phyloP scores from a whole-genome alignment of 2,113 vertebrate genomes.

The Copsychus sechellarum region DNA sequence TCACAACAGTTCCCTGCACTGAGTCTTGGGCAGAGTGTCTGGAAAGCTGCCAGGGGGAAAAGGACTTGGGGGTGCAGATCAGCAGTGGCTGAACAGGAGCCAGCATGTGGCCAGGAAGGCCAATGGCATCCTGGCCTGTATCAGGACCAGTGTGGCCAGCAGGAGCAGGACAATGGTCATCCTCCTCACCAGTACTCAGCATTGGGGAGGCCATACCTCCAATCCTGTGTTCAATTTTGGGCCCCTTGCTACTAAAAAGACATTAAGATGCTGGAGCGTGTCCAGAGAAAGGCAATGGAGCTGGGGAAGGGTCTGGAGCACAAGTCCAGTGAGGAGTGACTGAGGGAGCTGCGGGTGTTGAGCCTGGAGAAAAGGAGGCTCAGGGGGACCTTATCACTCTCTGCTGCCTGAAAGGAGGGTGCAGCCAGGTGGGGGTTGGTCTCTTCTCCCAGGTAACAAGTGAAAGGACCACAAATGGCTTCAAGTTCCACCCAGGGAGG shows the following conservation, averaged over 20 bases:
- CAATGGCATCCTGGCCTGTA: accelerated
- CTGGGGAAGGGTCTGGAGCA: neutral
- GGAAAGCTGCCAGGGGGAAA: neutral
- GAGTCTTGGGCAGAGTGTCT: neutral
- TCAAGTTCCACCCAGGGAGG: neutral
- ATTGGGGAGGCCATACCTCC: accelerated
- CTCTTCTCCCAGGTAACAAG: neutral
- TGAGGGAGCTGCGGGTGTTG: neutral
- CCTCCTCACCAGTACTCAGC: neutral
- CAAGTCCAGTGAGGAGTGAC: accelerated
- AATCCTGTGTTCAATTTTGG: neutral
- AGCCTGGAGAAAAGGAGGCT: neutral
- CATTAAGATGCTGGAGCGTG: accelerated
- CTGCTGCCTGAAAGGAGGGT: neutral
- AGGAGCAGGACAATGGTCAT: neutral
- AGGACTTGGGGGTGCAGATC: accelerated
- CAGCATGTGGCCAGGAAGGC: no score
- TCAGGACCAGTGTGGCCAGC: neutral
- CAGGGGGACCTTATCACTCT: accelerated
- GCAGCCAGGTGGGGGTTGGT: accelerated
- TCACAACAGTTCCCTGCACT: neutral
- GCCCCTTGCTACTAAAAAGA: neutral
- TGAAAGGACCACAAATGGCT: neutral
- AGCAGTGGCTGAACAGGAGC: neutral
- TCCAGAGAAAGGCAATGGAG: neutral